Base-by-base conservation (phyloP, 2,888 invertebrate species). In the Dasysyrphus albostriatus region DNA sequence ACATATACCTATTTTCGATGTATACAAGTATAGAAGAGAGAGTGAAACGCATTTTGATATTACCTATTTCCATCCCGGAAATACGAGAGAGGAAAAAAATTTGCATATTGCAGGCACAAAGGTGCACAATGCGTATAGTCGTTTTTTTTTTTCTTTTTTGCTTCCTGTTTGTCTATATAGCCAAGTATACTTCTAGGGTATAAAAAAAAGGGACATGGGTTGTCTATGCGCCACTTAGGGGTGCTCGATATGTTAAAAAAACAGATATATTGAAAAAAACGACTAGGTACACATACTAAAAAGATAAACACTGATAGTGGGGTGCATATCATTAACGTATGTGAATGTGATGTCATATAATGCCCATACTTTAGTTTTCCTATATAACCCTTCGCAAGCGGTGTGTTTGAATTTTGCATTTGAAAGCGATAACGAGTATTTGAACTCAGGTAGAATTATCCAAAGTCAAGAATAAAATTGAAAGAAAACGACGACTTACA, bases 261-360 rank as follows among this genome's bases (percentile, higher is more conserved):
- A 83, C 61, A 69, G 61, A 59, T 34, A 58, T 72, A 70, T 75
- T 65, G 61, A 65, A 69, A 61, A 39, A 54, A 49, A 61, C 80
- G 34, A 65, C 82, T 63, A 69, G 69, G 54, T 69, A 54, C 39
- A 54, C 54, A 69, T 47, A 34, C 69, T 69, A 54, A 80, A 84
- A 67, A 84, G 83, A 84, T 77, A 88, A 83, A 83, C 56, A 88
- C 51, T 69, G 80, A 77, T 80, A 83, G 67, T 88, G 63, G 85
- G 89, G 89, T 89, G 89, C 89, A 89, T 89, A 89, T 89, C 89
- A 89, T 89, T 89, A 89, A 79, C 87, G 47, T 54, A 47, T 83
- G 75, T 83, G 83, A 84, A 47, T 83, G 75, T 83, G 83, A 84
- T 83, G 87, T 82, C 87, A 87, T 79, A 78, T 79, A 72, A 56